Conservation (phyloP, 2,113 vertebrate species). For the Rhadina sibilatrix region DNA sequence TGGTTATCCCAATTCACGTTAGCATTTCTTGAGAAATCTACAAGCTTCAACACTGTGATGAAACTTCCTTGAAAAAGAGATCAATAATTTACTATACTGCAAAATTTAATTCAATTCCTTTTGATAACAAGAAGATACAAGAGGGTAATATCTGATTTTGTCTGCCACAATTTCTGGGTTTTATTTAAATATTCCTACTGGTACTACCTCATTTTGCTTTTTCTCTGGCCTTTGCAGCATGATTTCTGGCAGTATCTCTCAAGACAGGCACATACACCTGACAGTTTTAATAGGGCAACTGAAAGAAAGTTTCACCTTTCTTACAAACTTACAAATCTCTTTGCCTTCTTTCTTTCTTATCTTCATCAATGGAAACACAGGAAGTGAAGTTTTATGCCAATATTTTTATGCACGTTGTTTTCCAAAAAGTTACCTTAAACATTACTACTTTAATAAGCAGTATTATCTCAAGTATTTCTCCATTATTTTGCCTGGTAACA, state of each 20-base stretch:
- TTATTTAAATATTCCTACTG: not conserved
- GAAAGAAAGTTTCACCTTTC: not conserved
- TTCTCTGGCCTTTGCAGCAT: not conserved
- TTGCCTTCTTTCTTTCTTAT: not conserved
- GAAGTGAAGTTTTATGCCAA: not conserved
- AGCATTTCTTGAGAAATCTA: constrained; percentile 31
- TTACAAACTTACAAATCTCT: not conserved
- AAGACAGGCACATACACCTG: not conserved
- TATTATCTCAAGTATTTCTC: not conserved
- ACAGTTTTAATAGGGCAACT: not conserved
- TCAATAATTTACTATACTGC: constrained; percentile 2
- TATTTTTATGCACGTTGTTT: not conserved
- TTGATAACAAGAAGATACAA: constrained; percentile 4
- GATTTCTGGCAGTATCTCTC: not conserved
- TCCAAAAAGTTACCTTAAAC: not conserved
- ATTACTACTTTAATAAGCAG: not conserved
- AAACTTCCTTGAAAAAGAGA: constrained; percentile 21
- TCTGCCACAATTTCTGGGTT: not conserved
- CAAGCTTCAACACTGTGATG: constrained; percentile 30
- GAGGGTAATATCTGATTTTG: not conserved
- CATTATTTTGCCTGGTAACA: not conserved
- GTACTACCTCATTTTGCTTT: not conserved
- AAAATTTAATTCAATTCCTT: constrained; percentile 41
- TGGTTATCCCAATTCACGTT: constrained; percentile 31
- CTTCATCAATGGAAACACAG: not conserved